phyloP scores from a whole-genome alignment of 1,140 invertebrate species.

The Sycobia sp. region DNA sequence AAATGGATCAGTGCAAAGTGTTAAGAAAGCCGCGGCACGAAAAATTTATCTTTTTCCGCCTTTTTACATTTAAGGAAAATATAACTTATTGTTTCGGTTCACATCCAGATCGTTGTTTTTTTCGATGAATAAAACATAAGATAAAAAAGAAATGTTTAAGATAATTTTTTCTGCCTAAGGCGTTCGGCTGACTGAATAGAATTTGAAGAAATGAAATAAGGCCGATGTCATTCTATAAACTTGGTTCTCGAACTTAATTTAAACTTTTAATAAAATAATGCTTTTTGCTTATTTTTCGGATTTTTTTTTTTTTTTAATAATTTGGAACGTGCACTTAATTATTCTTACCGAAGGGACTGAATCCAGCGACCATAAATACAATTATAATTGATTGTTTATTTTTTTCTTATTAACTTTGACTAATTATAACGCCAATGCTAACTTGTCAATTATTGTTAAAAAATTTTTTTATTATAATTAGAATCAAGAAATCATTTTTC shows the following conservation, averaged over 20 bases:
- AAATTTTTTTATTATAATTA: background rate
- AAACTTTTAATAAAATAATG: conserved; percentile 13
- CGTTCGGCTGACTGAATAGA: conserved; percentile 6
- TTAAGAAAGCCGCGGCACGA: background rate
- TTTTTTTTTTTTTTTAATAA: background rate
- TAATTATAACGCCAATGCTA: conserved; percentile 14
- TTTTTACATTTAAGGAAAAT: background rate
- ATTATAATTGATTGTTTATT: background rate
- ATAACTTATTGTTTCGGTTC: background rate
- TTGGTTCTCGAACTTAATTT: conserved; percentile 17
- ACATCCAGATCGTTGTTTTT: background rate
- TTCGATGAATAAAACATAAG: too few species aligned
- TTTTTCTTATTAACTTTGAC: background rate
- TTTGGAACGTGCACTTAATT: background rate
- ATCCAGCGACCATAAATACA: background rate
- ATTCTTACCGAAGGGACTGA: conserved; percentile 6
- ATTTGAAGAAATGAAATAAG: conserved; percentile 14
- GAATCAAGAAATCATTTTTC: background rate
- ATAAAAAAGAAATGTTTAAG: background rate
- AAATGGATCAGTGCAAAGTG: conserved; percentile 42
- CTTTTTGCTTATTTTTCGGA: conserved; percentile 16
- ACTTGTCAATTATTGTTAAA: conserved; percentile 29
- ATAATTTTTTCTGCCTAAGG: background rate
- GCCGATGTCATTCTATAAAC: conserved; percentile 10
- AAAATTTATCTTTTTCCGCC: background rate